phyloP scores from a whole-genome alignment of 2,888 invertebrate genomes.

The Parasteatoda lunata region DNA sequence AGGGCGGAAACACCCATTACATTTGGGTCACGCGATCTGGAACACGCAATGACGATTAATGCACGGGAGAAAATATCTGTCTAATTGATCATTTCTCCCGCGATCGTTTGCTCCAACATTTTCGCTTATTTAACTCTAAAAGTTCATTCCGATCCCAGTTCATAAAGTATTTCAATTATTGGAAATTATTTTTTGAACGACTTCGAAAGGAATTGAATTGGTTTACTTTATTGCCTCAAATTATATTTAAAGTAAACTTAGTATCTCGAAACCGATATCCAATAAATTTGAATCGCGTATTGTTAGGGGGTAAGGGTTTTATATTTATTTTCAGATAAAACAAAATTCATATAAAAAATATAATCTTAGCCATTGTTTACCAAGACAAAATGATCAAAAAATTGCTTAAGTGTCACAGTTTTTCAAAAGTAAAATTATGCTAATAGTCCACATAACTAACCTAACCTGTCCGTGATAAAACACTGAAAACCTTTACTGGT shows the following conservation, averaged over 20 bases:
- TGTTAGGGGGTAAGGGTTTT: too few species aligned
- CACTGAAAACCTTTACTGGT: too few species aligned
- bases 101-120: neutral
- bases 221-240: neutral
- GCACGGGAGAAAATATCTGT: conserved; percentile 1
- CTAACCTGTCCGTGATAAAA: too few species aligned
- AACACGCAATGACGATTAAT: conserved; percentile 17
- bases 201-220: neutral
- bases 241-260: too few species aligned
- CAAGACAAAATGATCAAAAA: neutral
- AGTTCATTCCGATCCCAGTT: too few species aligned
- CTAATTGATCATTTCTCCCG: conserved; percentile 6
- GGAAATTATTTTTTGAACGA: neutral
- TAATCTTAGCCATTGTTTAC: conserved; percentile 7
- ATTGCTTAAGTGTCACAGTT: too few species aligned
- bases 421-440: too few species aligned
- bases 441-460: too few species aligned
- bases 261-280: too few species aligned
- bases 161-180: neutral
- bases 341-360: neutral
- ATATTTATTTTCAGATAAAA: too few species aligned
- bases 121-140: too few species aligned
- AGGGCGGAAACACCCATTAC: conserved; percentile 16
- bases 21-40: conserved; percentile 2
- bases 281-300: too few species aligned